A percentile compares a stretch with the other conserved stretches of the same genome.
Evolutionary conservation across 1,140 invertebrate genomes (phyloP).

Genomic region (Lethocerus indicus): DNA sequence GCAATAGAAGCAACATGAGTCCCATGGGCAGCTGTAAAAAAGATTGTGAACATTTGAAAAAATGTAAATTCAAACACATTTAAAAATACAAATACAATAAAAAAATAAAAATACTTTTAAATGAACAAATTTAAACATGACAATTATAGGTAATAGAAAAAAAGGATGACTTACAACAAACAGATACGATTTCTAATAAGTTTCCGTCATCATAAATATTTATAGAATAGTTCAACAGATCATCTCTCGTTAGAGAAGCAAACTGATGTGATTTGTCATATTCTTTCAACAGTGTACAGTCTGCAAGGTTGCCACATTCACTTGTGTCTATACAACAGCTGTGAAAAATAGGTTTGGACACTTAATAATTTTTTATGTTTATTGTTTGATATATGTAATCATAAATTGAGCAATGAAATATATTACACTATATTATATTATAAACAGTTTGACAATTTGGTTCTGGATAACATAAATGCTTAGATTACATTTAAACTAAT

Average conservation of each 20-base stretch:
- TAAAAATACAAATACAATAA: neutral
- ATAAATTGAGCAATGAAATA: too few relatives aligned
- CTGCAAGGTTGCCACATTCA: conserved; percentile 59
- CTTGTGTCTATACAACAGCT: conserved; percentile 79
- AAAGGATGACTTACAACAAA: conserved; percentile 59
- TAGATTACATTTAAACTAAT: too few relatives aligned
- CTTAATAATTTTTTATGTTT: too few relatives aligned
- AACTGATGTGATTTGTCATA: conserved; percentile 70
- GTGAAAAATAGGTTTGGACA: conserved; percentile 16
- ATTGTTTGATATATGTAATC: too few relatives aligned
- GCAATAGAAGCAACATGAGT: conserved; percentile 95
- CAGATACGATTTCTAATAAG: conserved; percentile 78
- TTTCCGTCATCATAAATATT: conserved; percentile 90
- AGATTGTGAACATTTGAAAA: neutral
- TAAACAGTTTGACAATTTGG: neutral
- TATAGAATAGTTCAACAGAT: conserved; percentile 78
- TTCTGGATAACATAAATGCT: neutral
- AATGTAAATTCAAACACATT: neutral
- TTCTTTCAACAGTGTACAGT: conserved; percentile 64
- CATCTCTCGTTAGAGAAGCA: conserved; percentile 49
- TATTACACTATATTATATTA: too few relatives aligned
- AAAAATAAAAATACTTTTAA: neutral
- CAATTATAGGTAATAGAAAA: neutral
- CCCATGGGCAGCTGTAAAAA: conserved; percentile 68
- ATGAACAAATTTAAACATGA: neutral